Conservation (phyloP, 2,797 vertebrate species). For the Malurus leucopterus region DNA sequence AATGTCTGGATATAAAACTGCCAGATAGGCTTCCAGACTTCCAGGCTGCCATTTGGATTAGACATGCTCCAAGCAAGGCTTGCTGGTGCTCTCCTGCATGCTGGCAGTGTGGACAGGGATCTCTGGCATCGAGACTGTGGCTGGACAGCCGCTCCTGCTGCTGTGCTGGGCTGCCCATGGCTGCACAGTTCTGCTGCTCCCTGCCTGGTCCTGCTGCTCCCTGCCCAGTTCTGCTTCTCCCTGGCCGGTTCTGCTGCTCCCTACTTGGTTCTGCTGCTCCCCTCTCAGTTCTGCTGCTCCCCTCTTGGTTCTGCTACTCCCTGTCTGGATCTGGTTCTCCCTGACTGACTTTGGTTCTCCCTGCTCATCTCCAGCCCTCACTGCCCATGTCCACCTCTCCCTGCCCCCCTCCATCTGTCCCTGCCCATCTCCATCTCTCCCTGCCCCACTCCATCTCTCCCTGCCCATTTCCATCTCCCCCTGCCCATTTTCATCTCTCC, state of each 20-base stretch:
- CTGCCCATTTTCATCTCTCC: not conserved
- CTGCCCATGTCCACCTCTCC: no score
- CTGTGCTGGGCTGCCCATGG: fast-evolving
- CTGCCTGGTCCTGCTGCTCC: not conserved
- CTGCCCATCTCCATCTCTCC: no score
- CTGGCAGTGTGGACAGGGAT: not conserved
- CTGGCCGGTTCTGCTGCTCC: no score
- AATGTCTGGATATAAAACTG: not conserved
- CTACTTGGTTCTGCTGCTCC: no score
- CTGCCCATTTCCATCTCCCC: not conserved
- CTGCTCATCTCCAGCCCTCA: no score
- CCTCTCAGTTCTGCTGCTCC: no score
- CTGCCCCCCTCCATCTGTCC: no score
- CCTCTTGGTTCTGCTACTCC: no score
- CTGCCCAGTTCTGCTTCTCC: not conserved
- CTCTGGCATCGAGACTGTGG: fast-evolving
- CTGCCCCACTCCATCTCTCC: no score
- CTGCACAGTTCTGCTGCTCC: not conserved
- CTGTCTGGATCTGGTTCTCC: no score
- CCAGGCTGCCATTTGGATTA: not conserved
- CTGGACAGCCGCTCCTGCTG: fast-evolving
- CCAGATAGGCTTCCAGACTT: not conserved
- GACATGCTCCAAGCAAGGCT: not conserved
- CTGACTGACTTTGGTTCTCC: no score
- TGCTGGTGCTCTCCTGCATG: not conserved